These are phyloP conservation scores for Conger conger DNA, from an alignment of 2,113 vertebrate species.

Conservation along the genomic window DNA sequence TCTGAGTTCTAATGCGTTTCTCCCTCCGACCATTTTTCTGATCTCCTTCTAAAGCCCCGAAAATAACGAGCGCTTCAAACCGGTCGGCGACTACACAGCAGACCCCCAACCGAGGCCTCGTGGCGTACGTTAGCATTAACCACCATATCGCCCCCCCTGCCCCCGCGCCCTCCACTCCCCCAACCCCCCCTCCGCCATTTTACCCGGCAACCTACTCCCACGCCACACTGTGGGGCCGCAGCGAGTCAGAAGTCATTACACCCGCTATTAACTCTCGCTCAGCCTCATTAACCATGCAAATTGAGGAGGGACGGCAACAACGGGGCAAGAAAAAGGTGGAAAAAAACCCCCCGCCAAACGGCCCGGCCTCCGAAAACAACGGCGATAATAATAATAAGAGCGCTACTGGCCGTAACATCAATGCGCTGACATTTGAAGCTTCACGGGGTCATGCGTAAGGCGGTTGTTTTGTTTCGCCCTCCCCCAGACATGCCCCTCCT, in stretches of 20 bases:
- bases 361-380: slow-evolving; percentile 7
- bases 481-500: neutral
- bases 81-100: neutral
- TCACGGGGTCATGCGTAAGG: slow-evolving; percentile 3
- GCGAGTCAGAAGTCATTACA: slow-evolving; percentile 81
- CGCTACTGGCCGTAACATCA: slow-evolving; percentile 8
- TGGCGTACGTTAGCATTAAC: slow-evolving; percentile 21
- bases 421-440: slow-evolving; percentile 13
- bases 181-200: slow-evolving; percentile 28
- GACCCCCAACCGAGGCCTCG: slow-evolving; percentile 2
- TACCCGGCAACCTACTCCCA: slow-evolving; percentile 28
- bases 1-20: neutral
- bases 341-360: neutral
- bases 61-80: slow-evolving; percentile 10
- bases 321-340: neutral
- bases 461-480: slow-evolving; percentile 33
- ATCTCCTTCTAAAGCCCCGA: neutral
- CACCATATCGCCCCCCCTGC: slow-evolving; percentile 11
- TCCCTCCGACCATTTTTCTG: neutral
- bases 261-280: slow-evolving; percentile 76
- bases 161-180: slow-evolving; percentile 10
- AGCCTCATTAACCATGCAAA: slow-evolving; percentile 80
- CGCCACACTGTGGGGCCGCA: slow-evolving; percentile 56
- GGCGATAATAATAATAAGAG: slow-evolving; percentile 18
- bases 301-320: slow-evolving; percentile 72